phyloP scores from a whole-genome alignment of 1,140 invertebrate species.

The Drosophila parvula region DNA sequence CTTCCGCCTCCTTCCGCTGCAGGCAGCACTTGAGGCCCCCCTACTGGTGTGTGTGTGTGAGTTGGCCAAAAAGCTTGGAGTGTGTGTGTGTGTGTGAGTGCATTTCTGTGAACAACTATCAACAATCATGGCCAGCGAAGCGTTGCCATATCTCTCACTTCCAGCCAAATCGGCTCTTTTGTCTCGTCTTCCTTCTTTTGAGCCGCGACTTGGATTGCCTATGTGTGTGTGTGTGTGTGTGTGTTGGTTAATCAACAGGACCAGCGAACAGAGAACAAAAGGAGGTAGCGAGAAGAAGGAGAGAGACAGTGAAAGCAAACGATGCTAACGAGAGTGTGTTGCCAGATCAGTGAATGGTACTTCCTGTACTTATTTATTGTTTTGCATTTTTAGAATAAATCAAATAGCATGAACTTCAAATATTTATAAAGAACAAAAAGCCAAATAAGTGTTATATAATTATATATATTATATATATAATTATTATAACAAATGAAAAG shows the following conservation, averaged over 20 bases:
- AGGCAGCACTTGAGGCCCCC: conserved; percentile 31
- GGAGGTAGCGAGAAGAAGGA: too few species aligned
- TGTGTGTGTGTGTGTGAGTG: conserved; percentile 15
- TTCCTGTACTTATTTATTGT: background rate
- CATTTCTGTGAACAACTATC: conserved; percentile 53
- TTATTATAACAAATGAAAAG: too few species aligned
- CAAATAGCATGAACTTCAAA: background rate
- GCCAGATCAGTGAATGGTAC: conserved; percentile 6
- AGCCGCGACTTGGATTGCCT: conserved; percentile 12
- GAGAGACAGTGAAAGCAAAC: background rate
- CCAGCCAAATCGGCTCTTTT: conserved; percentile 41
- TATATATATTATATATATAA: too few species aligned
- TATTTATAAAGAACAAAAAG: too few species aligned
- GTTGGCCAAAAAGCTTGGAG: conserved; percentile 29
- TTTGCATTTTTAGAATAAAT: too few species aligned
- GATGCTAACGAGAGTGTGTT: conserved; percentile 5
- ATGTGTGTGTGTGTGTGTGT: conserved; percentile 12
- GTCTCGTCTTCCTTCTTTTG: conserved; percentile 27
- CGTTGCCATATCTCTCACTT: conserved; percentile 67
- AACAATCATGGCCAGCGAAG: conserved; percentile 70
- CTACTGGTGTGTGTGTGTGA: conserved; percentile 10
- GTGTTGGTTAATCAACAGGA: conserved; percentile 31
- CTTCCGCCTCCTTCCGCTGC: background rate
- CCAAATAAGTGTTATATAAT: too few species aligned
- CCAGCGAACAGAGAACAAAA: background rate